Evolutionary conservation across 1,140 invertebrate species (phyloP), one percentile per base, ranked within the genome.

Genomic region (Phenacoccus solenopsis): DNA sequence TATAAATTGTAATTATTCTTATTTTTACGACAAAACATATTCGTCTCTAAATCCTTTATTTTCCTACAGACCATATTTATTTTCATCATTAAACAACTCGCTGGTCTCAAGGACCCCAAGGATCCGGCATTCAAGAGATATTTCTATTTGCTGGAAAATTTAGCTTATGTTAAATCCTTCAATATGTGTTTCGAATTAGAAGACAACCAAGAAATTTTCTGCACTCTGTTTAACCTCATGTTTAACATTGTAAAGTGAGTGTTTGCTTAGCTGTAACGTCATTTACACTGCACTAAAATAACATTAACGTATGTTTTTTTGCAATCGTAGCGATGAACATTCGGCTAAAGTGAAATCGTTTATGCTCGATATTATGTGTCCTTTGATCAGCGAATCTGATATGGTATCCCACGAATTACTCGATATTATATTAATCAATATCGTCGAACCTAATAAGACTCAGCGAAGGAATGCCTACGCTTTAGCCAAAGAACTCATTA

Each of bases 101-200:
- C 90, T 73, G 96, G 96, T 12, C 82, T 98, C 9, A 91, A 93
- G 77, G 95, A 98, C 82, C 94, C 95, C 0, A 96, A 98, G 79
- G 92, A 98, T 81, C 92, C 95, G 24, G 94, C 94, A 1, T 98
- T 98, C 78, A 98, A 98, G 79, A 84, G 96, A 73, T 98, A 98
- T 78, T 98, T 98, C 81, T 98, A 98, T 81, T 81, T 93, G 59
- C 81, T 94, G 71, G 90, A 98, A 83, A 98, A 98, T 81, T 83
- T 98, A 72, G 94, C 95, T 10, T 98, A 96, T 80, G 95, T 98
- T 22, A 98, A 98, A 78, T 96, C 94, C 0, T 98, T 98, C 79
- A 98, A 98, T 79, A 98, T 98, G 88, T 98, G 96, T 79, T 95
- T 98, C 78, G 96, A 98, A 78, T 79, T 98, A 38, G 95, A 98